Evolutionary conservation across 2,888 invertebrate species (phyloP).

Genomic region (Ceriagrion tenellum): DNA sequence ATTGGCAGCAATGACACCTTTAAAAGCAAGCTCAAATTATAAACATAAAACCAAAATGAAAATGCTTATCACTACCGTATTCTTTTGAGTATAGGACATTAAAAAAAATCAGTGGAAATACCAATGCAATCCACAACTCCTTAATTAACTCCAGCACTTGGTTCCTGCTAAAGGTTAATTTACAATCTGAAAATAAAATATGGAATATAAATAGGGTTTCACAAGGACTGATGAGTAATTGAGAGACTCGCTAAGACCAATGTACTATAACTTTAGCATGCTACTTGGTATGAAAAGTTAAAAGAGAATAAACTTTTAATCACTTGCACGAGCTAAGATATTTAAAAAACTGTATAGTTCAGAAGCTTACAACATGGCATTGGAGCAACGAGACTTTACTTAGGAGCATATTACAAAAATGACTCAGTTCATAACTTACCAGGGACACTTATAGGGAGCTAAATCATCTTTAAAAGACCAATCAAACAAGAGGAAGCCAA

Average conservation of each 20-base stretch:
- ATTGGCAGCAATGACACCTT: slow-evolving; percentile 42
- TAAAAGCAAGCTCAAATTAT: slow-evolving; percentile 55
- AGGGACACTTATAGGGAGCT: slow-evolving; percentile 23
- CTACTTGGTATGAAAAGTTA: slow-evolving; percentile 53
- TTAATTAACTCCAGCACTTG: slow-evolving; percentile 30
- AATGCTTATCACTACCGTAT: slow-evolving; percentile 31
- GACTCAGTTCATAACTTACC: slow-evolving; percentile 52
- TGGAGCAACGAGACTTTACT: slow-evolving; percentile 50
- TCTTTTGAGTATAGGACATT: slow-evolving; percentile 17
- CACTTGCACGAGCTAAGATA: slow-evolving; percentile 56
- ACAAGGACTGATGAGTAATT: background rate
- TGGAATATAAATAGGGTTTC: slow-evolving; percentile 27
- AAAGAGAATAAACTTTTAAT: slow-evolving; percentile 27
- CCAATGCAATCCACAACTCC: slow-evolving; percentile 51
- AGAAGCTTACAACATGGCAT: slow-evolving; percentile 48
- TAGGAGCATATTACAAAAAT: slow-evolving; percentile 55
- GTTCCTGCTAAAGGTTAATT: slow-evolving; percentile 56
- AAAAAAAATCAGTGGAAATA: slow-evolving; percentile 30
- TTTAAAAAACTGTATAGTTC: slow-evolving; percentile 46
- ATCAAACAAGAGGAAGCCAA: slow-evolving; percentile 54
- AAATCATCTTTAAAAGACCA: slow-evolving; percentile 57
- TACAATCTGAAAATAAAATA: slow-evolving; percentile 64
- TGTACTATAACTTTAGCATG: slow-evolving; percentile 60
- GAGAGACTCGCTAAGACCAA: slow-evolving; percentile 51
- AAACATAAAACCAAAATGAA: slow-evolving; percentile 48